Percentiles rank a stretch among this genome's conserved stretches.
These are phyloP conservation scores for Watsonalla cultraria DNA, from an alignment of 2,888 invertebrate species.

Conservation along the genomic window DNA sequence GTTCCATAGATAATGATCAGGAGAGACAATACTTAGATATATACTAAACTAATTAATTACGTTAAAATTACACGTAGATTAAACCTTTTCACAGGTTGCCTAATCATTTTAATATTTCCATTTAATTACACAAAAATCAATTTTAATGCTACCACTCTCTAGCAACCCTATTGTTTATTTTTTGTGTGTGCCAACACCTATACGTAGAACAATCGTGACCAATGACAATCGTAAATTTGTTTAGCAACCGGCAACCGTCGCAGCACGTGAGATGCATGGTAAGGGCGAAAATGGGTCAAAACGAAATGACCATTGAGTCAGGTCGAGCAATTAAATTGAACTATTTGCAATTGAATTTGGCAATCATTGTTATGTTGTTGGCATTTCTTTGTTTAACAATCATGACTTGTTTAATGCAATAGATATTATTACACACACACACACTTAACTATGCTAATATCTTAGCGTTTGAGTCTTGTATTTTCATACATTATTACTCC, in stretches of 20 bases:
- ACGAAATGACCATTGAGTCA: constrained; percentile 5
- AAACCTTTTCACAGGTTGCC: no score
- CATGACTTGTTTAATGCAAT: background rate
- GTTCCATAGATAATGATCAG: background rate
- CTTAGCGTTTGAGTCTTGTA: no score
- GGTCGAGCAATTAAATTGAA: constrained; percentile 7
- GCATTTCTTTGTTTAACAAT: background rate
- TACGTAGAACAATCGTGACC: constrained; percentile 28
- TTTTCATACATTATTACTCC: no score
- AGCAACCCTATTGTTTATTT: constrained; percentile 2
- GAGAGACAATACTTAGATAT: no score
- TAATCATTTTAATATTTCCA: no score
- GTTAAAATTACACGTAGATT: no score
- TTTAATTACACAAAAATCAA: background rate
- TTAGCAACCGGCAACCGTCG: constrained; percentile 34
- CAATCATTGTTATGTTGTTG: background rate
- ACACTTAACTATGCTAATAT: no score
- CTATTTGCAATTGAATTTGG: constrained; percentile 5
- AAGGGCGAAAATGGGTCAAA: constrained; percentile 1
- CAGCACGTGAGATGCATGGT: constrained; percentile 32
- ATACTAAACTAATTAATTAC: no score
- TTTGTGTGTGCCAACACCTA: constrained; percentile 7
- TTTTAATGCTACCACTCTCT: background rate
- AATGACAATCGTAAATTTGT: constrained; percentile 35
- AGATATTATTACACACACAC: background rate